Base-by-base conservation (phyloP, 2,113 vertebrate species). In the Aegithalos caudatus region DNA sequence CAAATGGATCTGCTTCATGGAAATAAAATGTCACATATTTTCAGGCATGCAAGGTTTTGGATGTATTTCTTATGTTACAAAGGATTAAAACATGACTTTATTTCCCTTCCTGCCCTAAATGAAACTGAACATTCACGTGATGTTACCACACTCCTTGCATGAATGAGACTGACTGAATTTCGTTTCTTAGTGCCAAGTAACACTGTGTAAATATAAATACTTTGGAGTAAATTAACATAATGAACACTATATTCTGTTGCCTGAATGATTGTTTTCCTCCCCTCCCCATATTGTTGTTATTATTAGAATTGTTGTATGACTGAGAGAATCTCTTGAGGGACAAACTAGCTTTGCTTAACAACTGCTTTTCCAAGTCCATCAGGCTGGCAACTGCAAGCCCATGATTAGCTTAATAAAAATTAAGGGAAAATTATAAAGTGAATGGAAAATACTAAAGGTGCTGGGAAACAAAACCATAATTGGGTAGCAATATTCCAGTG, bases 201-300 rank as follows among this genome's bases (percentile, higher is more conserved):
- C 28, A 38, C 44, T 60, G n/a, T 25, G 38, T 77, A 90, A 94
- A 93, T 48, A 31, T 77, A 90, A 94, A 93, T 48, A 31, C 60
- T 94, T 93, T 48, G 48, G 92, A 92, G 61, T 50, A 70, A 86
- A 97, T 97, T 85, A 92, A 83, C 81, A 85, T 82, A 94, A 94
- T 78, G 81, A 94, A 86, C 45, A 50, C n/a, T 85, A 37, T 31
- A 89, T 94, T 94, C 67, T 85, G 48, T 51, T 90, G 74, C 74
- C 58, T 4, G 45, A 96, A 90, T 95, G 79, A 78, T 92, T 96
- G 64, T 92, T 93, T 90, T 93, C 69, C 44, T 91, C 61, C 62
- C 58, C 53, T 77, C 35, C 81, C 56, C 33, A 27, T 76, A 86
- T 79, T 22, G 40, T 15, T 86, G 72, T 86, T 92, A 73, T 95